Percentiles rank a stretch among this genome's conserved stretches.
Evolutionary conservation across 2,888 invertebrate genomes (phyloP).

Genomic region (Drosophila testacea): DNA sequence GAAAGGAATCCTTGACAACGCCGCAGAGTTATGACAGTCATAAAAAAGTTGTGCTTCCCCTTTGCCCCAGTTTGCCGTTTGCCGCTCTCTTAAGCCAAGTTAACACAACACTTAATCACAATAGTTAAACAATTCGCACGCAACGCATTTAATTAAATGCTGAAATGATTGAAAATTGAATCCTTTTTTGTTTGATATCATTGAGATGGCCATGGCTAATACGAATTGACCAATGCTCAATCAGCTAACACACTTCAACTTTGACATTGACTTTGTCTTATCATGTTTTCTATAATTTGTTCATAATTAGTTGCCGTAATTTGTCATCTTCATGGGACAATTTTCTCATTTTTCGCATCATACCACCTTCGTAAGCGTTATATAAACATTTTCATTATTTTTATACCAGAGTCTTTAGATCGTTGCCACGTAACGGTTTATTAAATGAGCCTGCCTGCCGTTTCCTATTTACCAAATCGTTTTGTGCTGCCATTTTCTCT

Average conservation of each 20-base stretch:
- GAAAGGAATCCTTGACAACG: constrained; percentile 37
- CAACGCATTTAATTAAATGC: constrained; percentile 34
- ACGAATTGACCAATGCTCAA: constrained; percentile 13
- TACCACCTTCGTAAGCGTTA: constrained; percentile 24
- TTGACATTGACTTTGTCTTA: constrained; percentile 3
- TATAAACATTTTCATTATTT: constrained; percentile 61
- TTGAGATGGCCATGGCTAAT: neutral
- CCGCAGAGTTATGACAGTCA: constrained; percentile 43
- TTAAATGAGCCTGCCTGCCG: constrained; percentile 45
- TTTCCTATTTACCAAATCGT: constrained; percentile 50
- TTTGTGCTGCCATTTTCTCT: constrained; percentile 33
- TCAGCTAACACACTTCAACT: constrained; percentile 28
- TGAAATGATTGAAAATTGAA: constrained; percentile 26
- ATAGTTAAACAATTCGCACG: constrained; percentile 15
- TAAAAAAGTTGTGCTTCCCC: constrained; percentile 25
- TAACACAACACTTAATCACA: constrained; percentile 24
- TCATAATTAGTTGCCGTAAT: constrained; percentile 45
- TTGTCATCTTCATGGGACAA: constrained; percentile 15
- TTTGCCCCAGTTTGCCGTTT: neutral
- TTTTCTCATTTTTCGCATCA: constrained; percentile 1
- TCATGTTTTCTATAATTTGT: constrained; percentile 42
- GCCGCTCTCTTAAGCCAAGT: constrained; percentile 6
- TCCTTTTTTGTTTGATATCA: neutral
- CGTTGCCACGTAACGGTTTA: constrained; percentile 64
- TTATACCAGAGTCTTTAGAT: constrained; percentile 23